Evolutionary conservation across 35 echinoderm and acorn worm species (phyloP).

Genomic region (Heliocidaris tuberculata): DNA sequence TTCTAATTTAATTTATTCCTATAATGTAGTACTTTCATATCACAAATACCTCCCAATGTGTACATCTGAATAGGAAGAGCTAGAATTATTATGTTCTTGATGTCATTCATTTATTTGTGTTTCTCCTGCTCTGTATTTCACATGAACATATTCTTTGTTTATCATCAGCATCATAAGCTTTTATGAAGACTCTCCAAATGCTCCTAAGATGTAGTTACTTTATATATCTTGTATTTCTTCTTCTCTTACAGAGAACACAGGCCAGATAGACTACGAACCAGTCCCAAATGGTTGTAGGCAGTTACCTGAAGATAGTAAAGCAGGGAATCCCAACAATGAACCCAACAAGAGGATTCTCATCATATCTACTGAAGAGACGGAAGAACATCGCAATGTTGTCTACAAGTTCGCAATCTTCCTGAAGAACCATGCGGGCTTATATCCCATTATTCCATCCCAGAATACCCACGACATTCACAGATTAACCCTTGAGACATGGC

Average conservation of each 20-base stretch:
- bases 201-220: no score
- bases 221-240: background rate
- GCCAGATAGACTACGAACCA: background rate
- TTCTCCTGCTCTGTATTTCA: no score
- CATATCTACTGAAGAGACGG: slow-evolving; percentile 21
- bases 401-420: slow-evolving; percentile 11
- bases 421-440: background rate
- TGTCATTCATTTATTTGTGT: no score
- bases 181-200: no score
- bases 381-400: slow-evolving; percentile 9
- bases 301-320: background rate
- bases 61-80: no score
- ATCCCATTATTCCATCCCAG: slow-evolving; percentile 13
- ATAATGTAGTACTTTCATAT: no score
- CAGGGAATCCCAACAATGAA: background rate
- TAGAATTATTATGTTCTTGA: no score
- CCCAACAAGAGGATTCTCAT: background rate
- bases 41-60: no score
- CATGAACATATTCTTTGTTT: no score
- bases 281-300: background rate
- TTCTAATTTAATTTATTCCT: no score
- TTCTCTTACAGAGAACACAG: background rate
- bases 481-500: background rate
- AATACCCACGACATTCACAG: background rate
- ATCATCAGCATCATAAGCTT: no score